Base-by-base conservation (phyloP, 2,888 invertebrate species). In the Pandemis cinnamomeana region DNA sequence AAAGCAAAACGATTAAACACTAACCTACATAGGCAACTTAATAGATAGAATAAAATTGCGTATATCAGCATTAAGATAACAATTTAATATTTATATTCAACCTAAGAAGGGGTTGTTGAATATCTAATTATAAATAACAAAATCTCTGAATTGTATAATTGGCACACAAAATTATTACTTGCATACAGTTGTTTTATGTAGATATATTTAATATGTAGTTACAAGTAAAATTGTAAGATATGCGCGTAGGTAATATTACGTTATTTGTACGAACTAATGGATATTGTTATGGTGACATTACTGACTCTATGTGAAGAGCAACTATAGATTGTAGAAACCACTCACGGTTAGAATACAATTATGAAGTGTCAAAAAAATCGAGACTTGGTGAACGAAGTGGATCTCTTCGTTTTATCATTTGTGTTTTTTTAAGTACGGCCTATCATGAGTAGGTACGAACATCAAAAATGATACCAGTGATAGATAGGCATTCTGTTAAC, bases 111-210 rank as follows among this genome's bases (percentile, higher is more conserved):
- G 11, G 4, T 7, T 20, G 10, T 27, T 58, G 20, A 15, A 20
- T 58, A 11, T 58, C 11, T 58, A 58, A 58, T 58, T 11, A 58
- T 27, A 5, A 4, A 58, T 58, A 11, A 58, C 20, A 58, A 58
- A 10, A 20, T 55, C 53, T 51, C n/a, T 11, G 11, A 11, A 58
- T 27, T 27, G 20, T 2, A 8, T 27, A 58, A 27, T 58, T 58
- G 58, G 58, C 58, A 58, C 58, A 11, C 55, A 55, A 55, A 20
- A 55, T 27, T 58, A 10, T 58, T 8, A 36, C 27, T 58, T 58
- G 10, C 20, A 58, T 5, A 58, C 58, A 58, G 5, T 27, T 51
- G n/a, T 51, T 13, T 46, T 46, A 46, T 46, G 46, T n/a, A 55
- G n/a, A 10, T 51, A 20, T 36, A 36, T 36, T 36, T 36, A 36